Base-by-base conservation (phyloP, 2,113 vertebrate species). In the Nyctereutes procyonoides region DNA sequence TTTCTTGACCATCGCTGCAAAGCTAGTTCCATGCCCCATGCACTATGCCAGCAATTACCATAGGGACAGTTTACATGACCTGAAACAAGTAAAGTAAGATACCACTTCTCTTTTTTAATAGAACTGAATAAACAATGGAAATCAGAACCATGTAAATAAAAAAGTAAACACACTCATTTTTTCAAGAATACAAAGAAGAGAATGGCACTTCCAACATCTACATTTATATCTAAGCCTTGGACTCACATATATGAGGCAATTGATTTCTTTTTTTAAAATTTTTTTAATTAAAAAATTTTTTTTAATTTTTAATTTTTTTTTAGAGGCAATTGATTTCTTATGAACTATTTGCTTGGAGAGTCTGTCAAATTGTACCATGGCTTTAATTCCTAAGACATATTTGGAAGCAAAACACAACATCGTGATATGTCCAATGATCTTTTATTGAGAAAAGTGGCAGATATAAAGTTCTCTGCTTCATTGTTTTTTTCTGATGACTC, bases 321-420 rank as follows among this genome's bases (percentile, higher is more conserved):
- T 43, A 43, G 87, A 87, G 53, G 43, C 43, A 85, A 28, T 82
- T 43, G 63, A 35, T 71, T 60, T 60, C 19, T 91, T 48, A 38
- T 17, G 19, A 90, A 32, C 88, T 55, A 77, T 58, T 91, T 87
- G 51, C 28, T 38, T 71, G 35, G 4, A 53, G 69, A 6, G 65
- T 89, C 60, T 93, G 51, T 96, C 65, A 63, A 53, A 71, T 30
- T 77, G 26, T 4, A 88, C 4, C 32, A 38, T 56, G 38, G 15
- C 43, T 84, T 88, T 26, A 81, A 79, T 90, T 96, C 63, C 28
- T 96, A 60, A 88, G 76, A 97, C 63, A 53, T 60, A 74, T 67
- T 85, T 92, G 48, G 69, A 74, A 87, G 32, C 32, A 88, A 97
- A 81, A 60, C 35, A 76, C 14, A 55, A 76, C 79, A 90, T 83